phyloP scores from a whole-genome alignment of 2,113 vertebrate genomes.

The Gallinago undulata region DNA sequence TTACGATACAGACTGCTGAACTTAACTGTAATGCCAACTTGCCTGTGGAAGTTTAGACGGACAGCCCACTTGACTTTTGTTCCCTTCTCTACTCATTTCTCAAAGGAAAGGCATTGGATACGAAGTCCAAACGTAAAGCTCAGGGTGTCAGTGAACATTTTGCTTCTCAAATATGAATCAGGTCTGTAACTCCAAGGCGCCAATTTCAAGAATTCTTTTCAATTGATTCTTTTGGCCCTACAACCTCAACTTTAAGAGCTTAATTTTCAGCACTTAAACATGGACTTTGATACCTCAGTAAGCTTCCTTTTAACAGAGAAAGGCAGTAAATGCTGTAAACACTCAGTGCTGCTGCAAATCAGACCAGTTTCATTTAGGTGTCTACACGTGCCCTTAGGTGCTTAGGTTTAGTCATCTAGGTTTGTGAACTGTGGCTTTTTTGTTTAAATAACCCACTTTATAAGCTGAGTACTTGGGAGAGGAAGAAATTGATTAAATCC shows the following conservation, averaged over 20 bases:
- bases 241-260: background rate
- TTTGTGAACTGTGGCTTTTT: constrained; percentile 15
- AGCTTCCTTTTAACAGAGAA: background rate
- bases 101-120: background rate
- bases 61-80: background rate
- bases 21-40: background rate
- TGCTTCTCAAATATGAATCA: background rate
- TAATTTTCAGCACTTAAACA: background rate
- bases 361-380: background rate
- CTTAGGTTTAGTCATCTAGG: background rate
- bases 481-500: constrained; percentile 65
- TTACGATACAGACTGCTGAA: background rate
- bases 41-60: background rate
- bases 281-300: background rate
- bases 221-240: background rate
- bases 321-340: background rate
- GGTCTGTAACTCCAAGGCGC: background rate
- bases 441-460: constrained; percentile 38
- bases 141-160: background rate
- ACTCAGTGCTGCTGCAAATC: background rate
- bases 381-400: background rate
- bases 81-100: background rate
- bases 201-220: background rate
- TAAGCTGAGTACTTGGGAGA: constrained; percentile 41
- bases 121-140: background rate